Evolutionary conservation across 2,113 vertebrate species (phyloP).

Genomic region (Serinus canaria): DNA sequence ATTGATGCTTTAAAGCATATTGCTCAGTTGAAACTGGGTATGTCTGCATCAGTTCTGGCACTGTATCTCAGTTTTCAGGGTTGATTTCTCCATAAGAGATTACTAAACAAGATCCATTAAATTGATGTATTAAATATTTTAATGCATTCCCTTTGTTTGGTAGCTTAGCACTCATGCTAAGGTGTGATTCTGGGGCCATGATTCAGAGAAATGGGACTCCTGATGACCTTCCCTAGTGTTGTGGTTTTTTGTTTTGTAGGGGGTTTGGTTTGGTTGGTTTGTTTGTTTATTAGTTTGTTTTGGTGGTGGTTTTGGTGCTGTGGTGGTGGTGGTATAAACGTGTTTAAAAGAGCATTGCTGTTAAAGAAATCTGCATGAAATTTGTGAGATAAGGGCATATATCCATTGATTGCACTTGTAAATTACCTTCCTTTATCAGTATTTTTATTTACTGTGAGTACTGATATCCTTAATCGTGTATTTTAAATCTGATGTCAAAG

Average conservation of each 20-base stretch:
- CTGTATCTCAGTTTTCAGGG: not conserved
- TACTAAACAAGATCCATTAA: not conserved
- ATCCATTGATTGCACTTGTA: not conserved
- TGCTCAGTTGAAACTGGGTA: not conserved
- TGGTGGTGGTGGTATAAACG: not conserved
- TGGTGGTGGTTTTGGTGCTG: not conserved
- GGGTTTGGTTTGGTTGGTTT: not conserved
- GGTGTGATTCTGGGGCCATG: not conserved
- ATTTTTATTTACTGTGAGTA: not conserved
- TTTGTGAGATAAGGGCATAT: not conserved
- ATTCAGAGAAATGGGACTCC: not conserved
- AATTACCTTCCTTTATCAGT: not conserved
- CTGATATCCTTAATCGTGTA: not conserved
- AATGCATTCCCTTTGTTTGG: not conserved
- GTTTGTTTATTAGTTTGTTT: not conserved
- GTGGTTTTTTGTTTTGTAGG: rapidly evolving
- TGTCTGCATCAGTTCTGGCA: not conserved
- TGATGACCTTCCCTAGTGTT: not conserved
- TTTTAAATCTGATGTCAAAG: not conserved
- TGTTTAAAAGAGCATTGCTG: not conserved
- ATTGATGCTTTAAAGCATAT: not conserved
- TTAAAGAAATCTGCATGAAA: not conserved
- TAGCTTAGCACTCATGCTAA: not conserved
- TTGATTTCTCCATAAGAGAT: not conserved
- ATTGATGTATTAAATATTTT: not conserved